Base-by-base conservation (phyloP, 2,888 invertebrate species). In the Rapana venosa region DNA sequence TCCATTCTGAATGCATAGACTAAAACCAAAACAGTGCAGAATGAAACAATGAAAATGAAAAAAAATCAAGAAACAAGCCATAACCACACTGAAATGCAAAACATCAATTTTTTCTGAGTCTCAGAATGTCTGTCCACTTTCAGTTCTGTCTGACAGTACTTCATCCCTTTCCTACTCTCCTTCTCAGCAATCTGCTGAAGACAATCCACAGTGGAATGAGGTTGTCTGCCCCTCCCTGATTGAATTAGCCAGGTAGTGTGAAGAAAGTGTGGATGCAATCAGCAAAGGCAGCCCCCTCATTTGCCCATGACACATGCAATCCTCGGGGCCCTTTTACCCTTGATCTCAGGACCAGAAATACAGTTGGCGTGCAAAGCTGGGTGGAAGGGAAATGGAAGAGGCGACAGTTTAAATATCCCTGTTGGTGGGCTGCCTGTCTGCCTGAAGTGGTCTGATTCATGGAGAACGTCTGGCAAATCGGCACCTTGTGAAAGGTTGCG, bases 291-390 rank as follows among this genome's bases (percentile, higher is more conserved):
- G 89, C 35, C 70, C 89, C 30, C 85, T 89, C 70, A 89, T 85
- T 89, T 89, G 85, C 89, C 26, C 85, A 89, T 89, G 89, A 89
- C 89, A 89, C 89, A 89, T 77, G 89, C 36, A 89, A 89, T 89
- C 89, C 84, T 32, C 85, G 66, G 74, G 83, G 70, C 89, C 85
- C 74, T 47, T 89, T 89, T 85, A 89, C 74, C 85, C 85, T 85
- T 89, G 85, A 89, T 89, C 89, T 84, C 2, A 8, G 47, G 47
- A 30, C 85, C 74, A 30, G 85, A 84, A 89, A 85, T 89, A 89
- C 85, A 20, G 89, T 85, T 89, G 74, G 85, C 89, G 89, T 85
- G 88, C 85, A 11, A 74, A 36, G 17, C 86, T 0, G 84, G 56
- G n/a, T 32, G 32, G 47, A 47, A 15, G 83, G 58, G 30, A 66